Evolutionary conservation across 2,113 vertebrate species (phyloP).

Genomic region (Lophochroa leadbeateri): DNA sequence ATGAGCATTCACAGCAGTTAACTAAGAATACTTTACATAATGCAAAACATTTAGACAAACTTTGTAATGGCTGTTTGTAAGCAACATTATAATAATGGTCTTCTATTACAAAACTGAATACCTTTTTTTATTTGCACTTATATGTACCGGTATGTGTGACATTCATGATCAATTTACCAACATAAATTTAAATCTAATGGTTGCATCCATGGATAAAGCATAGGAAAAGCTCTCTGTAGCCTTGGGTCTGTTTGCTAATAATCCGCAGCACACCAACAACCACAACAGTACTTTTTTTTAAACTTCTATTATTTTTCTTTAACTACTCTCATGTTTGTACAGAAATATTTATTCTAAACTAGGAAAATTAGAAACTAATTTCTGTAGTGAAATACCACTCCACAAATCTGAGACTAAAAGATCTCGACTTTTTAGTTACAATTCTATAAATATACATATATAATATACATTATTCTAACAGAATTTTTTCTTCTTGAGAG

Average conservation of each 20-base stretch:
- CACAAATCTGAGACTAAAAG: neutral
- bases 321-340: neutral
- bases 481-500: neutral
- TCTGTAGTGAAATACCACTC: neutral
- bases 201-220: neutral
- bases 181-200: neutral
- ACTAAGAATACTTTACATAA: conserved; percentile 19
- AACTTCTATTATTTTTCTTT: neutral
- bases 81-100: accelerated
- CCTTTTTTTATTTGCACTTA: neutral
- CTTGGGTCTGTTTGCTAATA: neutral
- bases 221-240: neutral
- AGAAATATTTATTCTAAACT: neutral
- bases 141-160: neutral
- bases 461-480: neutral
- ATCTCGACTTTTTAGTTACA: neutral
- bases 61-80: neutral
- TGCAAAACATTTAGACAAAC: neutral
- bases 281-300: neutral
- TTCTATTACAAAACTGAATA: neutral
- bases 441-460: neutral
- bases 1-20: conserved; percentile 47
- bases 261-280: too few species aligned
- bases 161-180: neutral
- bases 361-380: neutral